A percentile compares a stretch with the other conserved stretches of the same genome.
These are phyloP conservation scores for Atta colombica DNA, from an alignment of 1,140 invertebrate genomes.

Conservation along the genomic window DNA sequence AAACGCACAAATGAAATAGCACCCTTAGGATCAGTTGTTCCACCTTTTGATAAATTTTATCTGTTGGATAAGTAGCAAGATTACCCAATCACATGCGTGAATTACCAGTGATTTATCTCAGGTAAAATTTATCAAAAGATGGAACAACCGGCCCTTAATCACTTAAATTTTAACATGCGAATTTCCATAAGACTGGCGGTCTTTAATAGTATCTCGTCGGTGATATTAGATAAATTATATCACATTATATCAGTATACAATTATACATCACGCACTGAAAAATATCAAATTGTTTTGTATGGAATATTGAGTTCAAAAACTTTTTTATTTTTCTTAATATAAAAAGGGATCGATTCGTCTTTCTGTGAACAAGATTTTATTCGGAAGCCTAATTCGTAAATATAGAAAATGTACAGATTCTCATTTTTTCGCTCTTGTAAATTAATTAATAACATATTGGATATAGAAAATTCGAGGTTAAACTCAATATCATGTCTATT, in stretches of 20 bases:
- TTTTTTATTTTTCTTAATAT: not conserved
- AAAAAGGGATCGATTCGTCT: not conserved
- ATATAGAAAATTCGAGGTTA: not conserved
- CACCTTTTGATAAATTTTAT: too few species aligned
- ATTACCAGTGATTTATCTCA: too few species aligned
- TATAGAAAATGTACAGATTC: not conserved
- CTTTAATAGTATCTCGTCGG: too few species aligned
- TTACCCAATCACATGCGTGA: too few species aligned
- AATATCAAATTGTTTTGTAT: not conserved
- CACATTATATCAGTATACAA: not conserved
- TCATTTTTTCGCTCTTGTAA: not conserved
- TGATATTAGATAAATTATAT: constrained; percentile 4
- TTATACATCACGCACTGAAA: not conserved
- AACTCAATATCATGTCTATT: not conserved
- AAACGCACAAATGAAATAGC: too few species aligned
- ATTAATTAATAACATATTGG: not conserved
- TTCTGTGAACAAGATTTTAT: not conserved
- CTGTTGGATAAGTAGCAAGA: too few species aligned
- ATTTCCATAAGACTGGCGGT: too few species aligned
- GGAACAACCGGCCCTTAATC: too few species aligned
- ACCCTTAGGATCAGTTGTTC: too few species aligned
- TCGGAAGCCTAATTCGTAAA: not conserved
- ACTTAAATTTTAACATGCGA: too few species aligned
- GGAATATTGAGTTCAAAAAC: not conserved
- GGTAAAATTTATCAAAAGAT: too few species aligned